Percentiles rank a stretch among this genome's conserved stretches.
These are phyloP conservation scores for Sphaeridia pumilis DNA, from an alignment of 2,888 invertebrate species.

Conservation along the genomic window DNA sequence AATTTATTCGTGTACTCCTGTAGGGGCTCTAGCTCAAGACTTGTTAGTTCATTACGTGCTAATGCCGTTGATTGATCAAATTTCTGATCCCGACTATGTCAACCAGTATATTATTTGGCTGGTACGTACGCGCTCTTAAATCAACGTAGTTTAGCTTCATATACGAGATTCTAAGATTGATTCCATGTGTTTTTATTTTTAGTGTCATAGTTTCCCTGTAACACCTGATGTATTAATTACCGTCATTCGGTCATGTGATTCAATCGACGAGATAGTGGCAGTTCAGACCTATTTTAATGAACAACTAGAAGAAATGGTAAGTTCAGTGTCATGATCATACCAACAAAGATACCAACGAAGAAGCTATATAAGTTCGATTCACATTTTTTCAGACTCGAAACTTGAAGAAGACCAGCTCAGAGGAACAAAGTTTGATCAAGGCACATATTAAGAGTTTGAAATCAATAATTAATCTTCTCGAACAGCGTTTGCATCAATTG, in stretches of 20 bases:
- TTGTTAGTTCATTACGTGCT: constrained; percentile 61
- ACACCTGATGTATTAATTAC: constrained; percentile 75
- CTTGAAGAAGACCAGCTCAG: constrained; percentile 40
- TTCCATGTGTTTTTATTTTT: constrained; percentile 20
- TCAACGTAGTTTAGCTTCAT: background rate
- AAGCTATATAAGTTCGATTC: background rate
- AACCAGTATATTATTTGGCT: constrained; percentile 79
- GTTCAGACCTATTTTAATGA: constrained; percentile 56
- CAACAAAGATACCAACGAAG: background rate
- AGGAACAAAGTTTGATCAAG: constrained; percentile 67
- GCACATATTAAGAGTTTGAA: constrained; percentile 74
- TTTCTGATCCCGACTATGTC: constrained; percentile 82
- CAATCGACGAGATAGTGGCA: constrained; percentile 69
- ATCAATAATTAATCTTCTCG: constrained; percentile 65
- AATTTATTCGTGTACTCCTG: constrained; percentile 69
- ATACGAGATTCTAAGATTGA: background rate
- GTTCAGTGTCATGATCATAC: background rate
- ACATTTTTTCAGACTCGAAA: background rate
- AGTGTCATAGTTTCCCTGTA: constrained; percentile 67
- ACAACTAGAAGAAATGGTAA: constrained; percentile 26
- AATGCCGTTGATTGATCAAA: constrained; percentile 54
- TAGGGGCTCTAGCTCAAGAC: constrained; percentile 64
- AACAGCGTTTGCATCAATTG: constrained; percentile 47
- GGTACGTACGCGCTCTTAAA: constrained; percentile 48
- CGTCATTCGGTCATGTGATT: constrained; percentile 65